Conservation (phyloP, 1,140 invertebrate genomes). For the Drosophila nebulosa region DNA sequence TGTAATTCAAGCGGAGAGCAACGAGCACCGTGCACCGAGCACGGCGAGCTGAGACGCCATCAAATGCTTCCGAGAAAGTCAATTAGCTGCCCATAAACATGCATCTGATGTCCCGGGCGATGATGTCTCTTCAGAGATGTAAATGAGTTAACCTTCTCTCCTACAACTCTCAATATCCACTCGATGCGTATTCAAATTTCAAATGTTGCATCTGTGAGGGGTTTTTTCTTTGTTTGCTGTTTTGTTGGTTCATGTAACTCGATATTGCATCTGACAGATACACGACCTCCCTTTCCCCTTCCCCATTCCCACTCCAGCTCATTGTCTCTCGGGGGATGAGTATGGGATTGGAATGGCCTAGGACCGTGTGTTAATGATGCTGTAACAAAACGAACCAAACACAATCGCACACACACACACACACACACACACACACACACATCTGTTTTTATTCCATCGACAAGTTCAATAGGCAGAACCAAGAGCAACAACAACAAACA, state of each 20-base stretch:
- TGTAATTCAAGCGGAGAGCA: constrained; percentile 64
- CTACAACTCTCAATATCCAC: constrained; percentile 41
- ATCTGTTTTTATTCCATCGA: constrained; percentile 57
- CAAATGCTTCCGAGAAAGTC: constrained; percentile 66
- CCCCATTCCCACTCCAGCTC: neutral
- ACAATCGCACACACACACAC: too few relatives aligned
- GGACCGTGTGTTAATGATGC: constrained; percentile 59
- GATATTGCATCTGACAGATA: constrained; percentile 77
- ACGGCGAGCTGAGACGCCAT: constrained; percentile 6
- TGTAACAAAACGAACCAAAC: constrained; percentile 35
- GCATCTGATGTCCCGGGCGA: constrained; percentile 14
- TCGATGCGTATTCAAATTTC: constrained; percentile 76
- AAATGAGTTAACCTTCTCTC: constrained; percentile 36
- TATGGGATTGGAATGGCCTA: constrained; percentile 10
- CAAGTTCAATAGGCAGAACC: neutral
- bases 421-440: constrained; percentile 29
- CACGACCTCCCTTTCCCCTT: constrained; percentile 35
- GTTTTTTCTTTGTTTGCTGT: neutral
- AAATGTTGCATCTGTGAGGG: constrained; percentile 64
- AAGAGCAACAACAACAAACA: neutral
- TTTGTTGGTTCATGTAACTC: constrained; percentile 38
- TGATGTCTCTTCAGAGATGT: constrained; percentile 30
- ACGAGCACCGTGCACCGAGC: too few relatives aligned
- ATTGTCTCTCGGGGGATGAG: constrained; percentile 41
- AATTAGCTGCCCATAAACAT: constrained; percentile 73